phyloP scores from a whole-genome alignment of 2,113 vertebrate species.

The Tapirus terrestris region DNA sequence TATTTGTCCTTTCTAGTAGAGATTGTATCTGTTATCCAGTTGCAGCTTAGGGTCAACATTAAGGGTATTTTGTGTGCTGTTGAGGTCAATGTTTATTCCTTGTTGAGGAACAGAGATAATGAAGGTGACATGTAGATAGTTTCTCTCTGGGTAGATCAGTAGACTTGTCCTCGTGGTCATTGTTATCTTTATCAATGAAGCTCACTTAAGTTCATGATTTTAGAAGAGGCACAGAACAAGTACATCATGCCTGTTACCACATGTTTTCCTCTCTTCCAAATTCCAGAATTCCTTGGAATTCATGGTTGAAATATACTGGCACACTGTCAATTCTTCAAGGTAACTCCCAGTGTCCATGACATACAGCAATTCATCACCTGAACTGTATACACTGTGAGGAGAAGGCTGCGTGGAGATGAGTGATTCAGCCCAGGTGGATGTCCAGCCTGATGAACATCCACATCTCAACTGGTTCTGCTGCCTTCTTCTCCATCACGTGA shows the following conservation, averaged over 20 bases:
- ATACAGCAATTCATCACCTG: not conserved
- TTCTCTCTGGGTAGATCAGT: not conserved
- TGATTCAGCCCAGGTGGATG: not conserved
- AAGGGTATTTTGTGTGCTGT: not conserved
- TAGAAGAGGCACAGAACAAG: not conserved
- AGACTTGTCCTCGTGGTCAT: not conserved
- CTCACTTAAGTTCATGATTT: not conserved
- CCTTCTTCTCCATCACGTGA: not conserved
- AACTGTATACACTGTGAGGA: not conserved
- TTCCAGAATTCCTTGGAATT: slow-evolving; percentile 18
- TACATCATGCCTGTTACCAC: not conserved
- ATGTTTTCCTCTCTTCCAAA: not conserved
- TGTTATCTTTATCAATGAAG: not conserved
- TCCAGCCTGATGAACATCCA: not conserved
- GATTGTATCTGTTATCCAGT: not conserved
- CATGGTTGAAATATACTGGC: not conserved
- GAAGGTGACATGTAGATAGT: not conserved
- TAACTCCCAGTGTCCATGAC: not conserved
- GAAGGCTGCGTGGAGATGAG: no score
- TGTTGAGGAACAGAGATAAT: not conserved
- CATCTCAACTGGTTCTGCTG: not conserved
- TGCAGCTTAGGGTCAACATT: not conserved
- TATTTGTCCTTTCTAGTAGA: not conserved
- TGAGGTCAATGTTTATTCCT: not conserved
- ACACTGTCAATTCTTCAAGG: not conserved